Evolutionary conservation across 2,113 vertebrate genomes (phyloP), one percentile per base, ranked within the genome.

Genomic region (Halcyon malimbica): DNA sequence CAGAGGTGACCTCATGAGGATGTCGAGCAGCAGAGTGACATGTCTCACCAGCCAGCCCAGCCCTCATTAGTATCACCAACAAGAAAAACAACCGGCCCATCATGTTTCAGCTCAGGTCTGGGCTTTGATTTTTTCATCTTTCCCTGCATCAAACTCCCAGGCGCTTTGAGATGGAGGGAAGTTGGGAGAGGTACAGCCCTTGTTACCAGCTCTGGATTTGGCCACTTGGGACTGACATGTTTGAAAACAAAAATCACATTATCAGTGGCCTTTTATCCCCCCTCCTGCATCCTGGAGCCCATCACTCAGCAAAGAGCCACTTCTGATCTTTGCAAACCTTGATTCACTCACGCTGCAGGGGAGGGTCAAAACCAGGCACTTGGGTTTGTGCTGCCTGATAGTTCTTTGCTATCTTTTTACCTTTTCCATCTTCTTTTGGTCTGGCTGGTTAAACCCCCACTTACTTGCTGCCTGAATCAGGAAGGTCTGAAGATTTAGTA

Each of bases 11-110:
- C 53, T 33, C 39, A 2, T 0, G 1, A 53, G 50, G 24, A 59
- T 2, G 0, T 3, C 0, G 1, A 82, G 31, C 24, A 76, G 29
- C 11, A 0, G 0, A 13, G 19, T 9, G 64, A 81, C 48, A 13
- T 39, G 17, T 86, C 50, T 65, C 59, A 29, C n/a, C 1, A 9
- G 68, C 31, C 62, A 70, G 41, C 12, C 20, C n/a, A 67, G 56
- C 17, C 73, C 9, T 69, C 17, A 9, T 78, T 78, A 63, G 10
- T 59, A 11, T 35, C 65, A 63, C 25, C 41, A 74, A 3, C 20
- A 28, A 51, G 46, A 44, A 5, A 14, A 57, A 6, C 13, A 84
- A 54, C 28, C 60, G 41, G 20, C 24, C 50, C 24, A 26, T 20
- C 67, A 69, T 33, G 29, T 18, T 62, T 67, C 68, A 82, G 46